phyloP scores from a whole-genome alignment of 2,113 vertebrate species.

The Nothocercus julius region DNA sequence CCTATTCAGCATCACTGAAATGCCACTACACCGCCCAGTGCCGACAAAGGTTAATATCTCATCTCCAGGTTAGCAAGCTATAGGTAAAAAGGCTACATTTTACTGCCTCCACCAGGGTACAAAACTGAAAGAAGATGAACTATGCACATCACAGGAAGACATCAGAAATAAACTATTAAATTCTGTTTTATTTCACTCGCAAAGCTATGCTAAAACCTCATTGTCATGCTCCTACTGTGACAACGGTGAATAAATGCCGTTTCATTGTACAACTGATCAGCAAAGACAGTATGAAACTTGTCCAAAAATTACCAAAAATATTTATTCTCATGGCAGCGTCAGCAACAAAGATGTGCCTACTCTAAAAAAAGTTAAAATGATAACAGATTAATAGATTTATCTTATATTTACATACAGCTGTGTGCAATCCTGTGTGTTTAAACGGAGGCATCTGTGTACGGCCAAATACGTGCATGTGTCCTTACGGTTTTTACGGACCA shows the following conservation, averaged over 20 bases:
- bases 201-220: neutral
- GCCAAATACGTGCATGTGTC: slow-evolving; percentile 79
- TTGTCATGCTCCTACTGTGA: neutral
- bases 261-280: neutral
- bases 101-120: neutral
- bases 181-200: neutral
- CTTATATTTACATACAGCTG: slow-evolving; percentile 59
- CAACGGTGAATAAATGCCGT: neutral
- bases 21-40: neutral
- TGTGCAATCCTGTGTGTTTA: slow-evolving; percentile 84
- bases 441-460: slow-evolving; percentile 81
- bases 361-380: neutral
- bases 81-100: neutral
- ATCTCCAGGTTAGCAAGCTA: neutral
- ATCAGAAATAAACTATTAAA: slow-evolving; percentile 4
- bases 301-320: neutral
- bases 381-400: neutral
- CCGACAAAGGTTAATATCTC: slow-evolving; percentile 26
- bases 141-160: neutral
- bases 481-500: slow-evolving; percentile 76
- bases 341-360: neutral
- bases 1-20: neutral
- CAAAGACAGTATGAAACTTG: neutral
- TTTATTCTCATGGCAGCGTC: neutral
- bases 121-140: slow-evolving; percentile 10